Percentiles rank a stretch among this genome's conserved stretches.
Conservation (phyloP, 2,113 vertebrate species). For the Ranitomeya variabilis region DNA sequence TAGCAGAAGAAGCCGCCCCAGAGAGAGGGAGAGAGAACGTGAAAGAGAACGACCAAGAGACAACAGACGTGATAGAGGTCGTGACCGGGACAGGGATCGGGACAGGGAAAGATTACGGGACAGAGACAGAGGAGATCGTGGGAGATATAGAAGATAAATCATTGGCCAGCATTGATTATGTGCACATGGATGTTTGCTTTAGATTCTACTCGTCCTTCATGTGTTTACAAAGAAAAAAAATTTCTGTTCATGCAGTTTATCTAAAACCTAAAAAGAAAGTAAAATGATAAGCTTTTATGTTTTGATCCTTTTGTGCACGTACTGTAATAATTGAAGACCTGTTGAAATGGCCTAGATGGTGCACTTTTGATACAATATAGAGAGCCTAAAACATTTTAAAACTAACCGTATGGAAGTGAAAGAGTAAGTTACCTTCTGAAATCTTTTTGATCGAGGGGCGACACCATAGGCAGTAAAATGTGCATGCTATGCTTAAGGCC, state of each 20-base stretch:
- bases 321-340: constrained; percentile 78
- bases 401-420: background rate
- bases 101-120: constrained; percentile 82
- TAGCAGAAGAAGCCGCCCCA: constrained; percentile 84
- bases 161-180: constrained; percentile 59
- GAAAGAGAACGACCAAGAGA: constrained; percentile 86
- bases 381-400: background rate
- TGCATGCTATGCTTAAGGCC: background rate
- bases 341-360: constrained; percentile 67
- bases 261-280: constrained; percentile 59
- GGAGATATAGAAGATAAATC: constrained; percentile 89
- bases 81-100: constrained; percentile 86
- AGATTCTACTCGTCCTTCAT: background rate
- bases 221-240: constrained; percentile 55
- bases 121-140: constrained; percentile 87
- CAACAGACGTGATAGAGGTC: constrained; percentile 80
- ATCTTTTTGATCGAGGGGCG: background rate
- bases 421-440: constrained; percentile 33
- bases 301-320: constrained; percentile 80
- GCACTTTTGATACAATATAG: constrained; percentile 15
- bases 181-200: constrained; percentile 26
- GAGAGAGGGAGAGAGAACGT: constrained; percentile 89
- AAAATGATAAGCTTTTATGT: constrained; percentile 73
- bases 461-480: background rate
- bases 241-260: constrained; percentile 67